Evolutionary conservation across 2,113 vertebrate genomes (phyloP).

Genomic region (Hypocryptadius cinnamomeus): DNA sequence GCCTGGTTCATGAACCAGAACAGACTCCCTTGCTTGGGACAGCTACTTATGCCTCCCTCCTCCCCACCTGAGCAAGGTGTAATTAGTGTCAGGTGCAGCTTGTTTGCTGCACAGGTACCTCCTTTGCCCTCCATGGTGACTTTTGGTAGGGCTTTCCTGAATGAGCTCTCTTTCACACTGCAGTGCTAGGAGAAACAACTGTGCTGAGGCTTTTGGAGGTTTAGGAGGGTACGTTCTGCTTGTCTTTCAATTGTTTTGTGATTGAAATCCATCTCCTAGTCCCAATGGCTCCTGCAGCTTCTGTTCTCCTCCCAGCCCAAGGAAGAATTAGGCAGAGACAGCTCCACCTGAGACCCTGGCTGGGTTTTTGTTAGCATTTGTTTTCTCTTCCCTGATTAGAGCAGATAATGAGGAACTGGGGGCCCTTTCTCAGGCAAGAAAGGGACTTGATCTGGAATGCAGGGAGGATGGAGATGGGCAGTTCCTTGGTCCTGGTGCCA

Average conservation of each 20-base stretch:
- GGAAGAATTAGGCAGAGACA: not conserved
- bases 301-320: not conserved
- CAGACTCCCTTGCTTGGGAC: not conserved
- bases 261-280: not conserved
- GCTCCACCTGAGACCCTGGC: not conserved
- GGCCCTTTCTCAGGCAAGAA: accelerated
- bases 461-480: not conserved
- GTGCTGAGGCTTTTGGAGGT: not conserved
- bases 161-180: not conserved
- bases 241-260: not conserved
- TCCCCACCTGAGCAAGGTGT: not conserved
- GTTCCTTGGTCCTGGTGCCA: not conserved
- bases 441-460: not conserved
- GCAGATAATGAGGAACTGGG: not conserved
- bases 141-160: not conserved
- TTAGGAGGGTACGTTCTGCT: not conserved
- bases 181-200: not conserved
- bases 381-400: not conserved
- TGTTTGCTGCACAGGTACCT: not conserved
- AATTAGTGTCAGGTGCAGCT: not conserved
- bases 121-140: not conserved
- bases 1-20: not conserved
- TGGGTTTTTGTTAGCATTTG: not conserved
- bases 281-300: not conserved
- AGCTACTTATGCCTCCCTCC: not conserved